Evolutionary conservation across 2,888 invertebrate species (phyloP).

Genomic region (Microctonus aethiopoides): DNA sequence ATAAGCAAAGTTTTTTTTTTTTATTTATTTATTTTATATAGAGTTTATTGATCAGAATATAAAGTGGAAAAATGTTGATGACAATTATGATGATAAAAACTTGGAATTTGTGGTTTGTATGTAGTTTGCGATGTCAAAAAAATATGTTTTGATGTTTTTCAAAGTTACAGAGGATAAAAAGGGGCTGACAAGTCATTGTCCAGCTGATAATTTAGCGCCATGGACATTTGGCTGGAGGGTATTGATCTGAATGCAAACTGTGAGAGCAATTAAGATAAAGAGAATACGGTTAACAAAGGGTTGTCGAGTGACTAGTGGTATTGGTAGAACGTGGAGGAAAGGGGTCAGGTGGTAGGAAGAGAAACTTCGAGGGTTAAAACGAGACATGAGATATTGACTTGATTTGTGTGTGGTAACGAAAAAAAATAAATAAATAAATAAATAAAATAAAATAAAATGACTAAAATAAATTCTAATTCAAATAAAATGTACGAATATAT

Average conservation of each 20-base stretch:
- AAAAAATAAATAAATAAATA: too few relatives aligned
- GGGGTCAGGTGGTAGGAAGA: slow-evolving; percentile 20
- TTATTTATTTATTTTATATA: neutral
- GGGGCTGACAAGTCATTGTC: slow-evolving; percentile 36
- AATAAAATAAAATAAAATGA: too few relatives aligned
- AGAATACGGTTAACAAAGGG: slow-evolving; percentile 65
- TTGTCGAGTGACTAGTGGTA: slow-evolving; percentile 57
- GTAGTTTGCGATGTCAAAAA: neutral
- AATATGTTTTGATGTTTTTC: slow-evolving; percentile 41
- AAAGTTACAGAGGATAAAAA: slow-evolving; percentile 39
- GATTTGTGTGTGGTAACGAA: neutral
- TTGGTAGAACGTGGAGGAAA: slow-evolving; percentile 43
- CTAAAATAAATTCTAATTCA: neutral
- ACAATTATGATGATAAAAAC: too few relatives aligned
- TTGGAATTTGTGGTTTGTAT: neutral
- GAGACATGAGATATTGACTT: neutral
- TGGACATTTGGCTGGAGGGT: slow-evolving; percentile 40
- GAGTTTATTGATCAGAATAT: neutral
- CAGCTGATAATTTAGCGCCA: slow-evolving; percentile 33
- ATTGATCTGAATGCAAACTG: slow-evolving; percentile 65
- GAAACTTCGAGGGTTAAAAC: neutral
- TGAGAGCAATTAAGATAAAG: slow-evolving; percentile 65
- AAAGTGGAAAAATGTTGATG: too few relatives aligned
- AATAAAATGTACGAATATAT: neutral
- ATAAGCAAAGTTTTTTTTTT: neutral